Base-by-base conservation (phyloP, 2,797 vertebrate species). In the Gephyroberyx darwinii region DNA sequence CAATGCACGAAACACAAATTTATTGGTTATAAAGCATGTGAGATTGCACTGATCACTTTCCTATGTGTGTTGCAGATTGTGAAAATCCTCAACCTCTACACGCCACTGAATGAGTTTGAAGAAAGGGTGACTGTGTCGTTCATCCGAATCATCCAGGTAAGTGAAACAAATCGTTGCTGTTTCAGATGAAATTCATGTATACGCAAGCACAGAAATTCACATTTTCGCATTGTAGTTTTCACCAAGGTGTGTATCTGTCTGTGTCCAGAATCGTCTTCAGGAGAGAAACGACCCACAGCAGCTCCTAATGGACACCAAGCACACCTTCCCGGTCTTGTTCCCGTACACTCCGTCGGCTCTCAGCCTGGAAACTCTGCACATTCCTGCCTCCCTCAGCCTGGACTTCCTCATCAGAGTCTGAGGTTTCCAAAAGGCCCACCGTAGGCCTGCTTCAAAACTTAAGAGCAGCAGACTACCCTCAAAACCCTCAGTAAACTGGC, bases 61-160 rank as follows among this genome's bases (percentile, higher is more conserved):
- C 1, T 51, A 1, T 10, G 5, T 30, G 5, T 53, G 74, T 65
- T 65, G 33, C 93, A 99, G 98, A 97, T 99, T 57, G 96, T 99
- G 71, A 99, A 98, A 86, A 96, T 99, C 77, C 93, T 99, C 68
- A 99, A 96, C 86, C 94, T 98, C 53, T 99, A 99, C 93, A 99
- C 97, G 5, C 98, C 97, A 0, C 92, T 98, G 76, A 98, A 98
- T 20, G 98, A 99, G 87, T 99, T 98, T 80, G 98, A 99, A 84
- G 98, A 99, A 68, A 92, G 96, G 4, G 97, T 99, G 78, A 97
- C 96, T 0, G 97, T 98, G 71, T 90, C 95, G 51, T 99, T 99
- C 93, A 99, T 99, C 87, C 91, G 96, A 75, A 95, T 92, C 77
- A 96, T 99, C 55, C 98, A 99, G 96, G 98, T 98, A 79, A 10